Base-by-base conservation (phyloP, 2,888 invertebrate species). In the Drosophila anomelani region DNA sequence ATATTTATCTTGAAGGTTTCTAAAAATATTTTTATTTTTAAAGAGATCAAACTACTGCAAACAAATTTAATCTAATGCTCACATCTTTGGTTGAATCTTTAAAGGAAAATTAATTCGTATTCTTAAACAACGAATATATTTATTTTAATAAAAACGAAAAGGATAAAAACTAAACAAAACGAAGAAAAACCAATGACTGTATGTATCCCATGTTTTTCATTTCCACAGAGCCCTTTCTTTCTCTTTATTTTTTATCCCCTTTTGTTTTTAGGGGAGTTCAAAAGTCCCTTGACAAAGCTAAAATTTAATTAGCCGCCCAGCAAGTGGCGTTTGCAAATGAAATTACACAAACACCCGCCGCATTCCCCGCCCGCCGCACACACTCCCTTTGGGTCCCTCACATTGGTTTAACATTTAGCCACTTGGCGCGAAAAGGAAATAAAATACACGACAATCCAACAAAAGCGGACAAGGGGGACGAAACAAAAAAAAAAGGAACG, bases 301-400 rank as follows among this genome's bases (percentile, higher is more conserved):
- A 85, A 85, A 85, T 85, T 85, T 85, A 85, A 85, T 85, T 85
- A 85, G 84, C 87, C 84, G 81, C 77, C 73, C 80, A 78, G 86
- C 84, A 85, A 85, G 87, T 84, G 87, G 84, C 87, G 81, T 80
- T 84, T 86, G 81, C 85, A 85, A 85, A 85, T 85, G 80, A 78
- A 85, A 84, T 85, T 86, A 84, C 78, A 86, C 59, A 79, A 83
- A 79, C 72, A 64, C 43, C 62, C 39, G 3, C 6, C 38, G 5
- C 17, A 41, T 9, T 1, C 36, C 41, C 32, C 10, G 49, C 66
- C 43, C 56, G 53, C 43, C 51, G 55, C 69, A 62, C 68, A 20
- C 23, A 23, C 38, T 38, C 38, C 15, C 61, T 8, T 36, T 29
- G 51, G 20, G 34, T 23, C 46, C 34, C 53, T 32, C 74, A 83